Base-by-base conservation (phyloP, 2,888 invertebrate genomes). In the Lymantria dispar region DNA sequence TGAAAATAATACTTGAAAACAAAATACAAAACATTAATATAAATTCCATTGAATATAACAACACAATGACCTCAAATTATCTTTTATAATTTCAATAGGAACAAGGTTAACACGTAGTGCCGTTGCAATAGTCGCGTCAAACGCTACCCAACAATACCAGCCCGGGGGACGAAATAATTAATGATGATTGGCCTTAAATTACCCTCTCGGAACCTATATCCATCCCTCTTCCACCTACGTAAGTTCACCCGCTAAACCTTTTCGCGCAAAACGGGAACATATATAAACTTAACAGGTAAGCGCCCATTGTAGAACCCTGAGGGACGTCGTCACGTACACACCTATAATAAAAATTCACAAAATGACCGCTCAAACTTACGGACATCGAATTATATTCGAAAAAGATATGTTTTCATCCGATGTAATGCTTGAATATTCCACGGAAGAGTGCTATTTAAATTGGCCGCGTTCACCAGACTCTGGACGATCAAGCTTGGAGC, bases 171-270 rank as follows among this genome's bases (percentile, higher is more conserved):
- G 73, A 78, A 85, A 85, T 88, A 90, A 88, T 89, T 89, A 91
- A 90, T 90, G 89, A 89, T 91, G 91, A 91, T 91, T 91, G 90
- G 82, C 84, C 88, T 83, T 76, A 87, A 90, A 90, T 90, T 89
- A 88, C 87, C 86, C 87, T 83, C 87, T 80, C 82, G 73, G 72
- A 74, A 70, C 75, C 72, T 62, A 52, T 55, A 45, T 22, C 71
- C 60, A 57, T 88, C 89, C 68, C 80, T 50, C 61, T 85, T 78
- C 45, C 72, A 60, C 80, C 36, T 68, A 54, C 50, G 48, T 54
- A 50, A 49, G 52, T 66, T 68, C 60, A 58, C 60, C 64, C 62
- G 54, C 48, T 70, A 68, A 72, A 62, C 78, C 78, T 77, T 65
- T 71, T 86, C 83, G 69, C 73, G 69, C 84, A 69, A 78, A 76